phyloP scores from a whole-genome alignment of 2,888 invertebrate species.

The Trissolcus japonicus region DNA sequence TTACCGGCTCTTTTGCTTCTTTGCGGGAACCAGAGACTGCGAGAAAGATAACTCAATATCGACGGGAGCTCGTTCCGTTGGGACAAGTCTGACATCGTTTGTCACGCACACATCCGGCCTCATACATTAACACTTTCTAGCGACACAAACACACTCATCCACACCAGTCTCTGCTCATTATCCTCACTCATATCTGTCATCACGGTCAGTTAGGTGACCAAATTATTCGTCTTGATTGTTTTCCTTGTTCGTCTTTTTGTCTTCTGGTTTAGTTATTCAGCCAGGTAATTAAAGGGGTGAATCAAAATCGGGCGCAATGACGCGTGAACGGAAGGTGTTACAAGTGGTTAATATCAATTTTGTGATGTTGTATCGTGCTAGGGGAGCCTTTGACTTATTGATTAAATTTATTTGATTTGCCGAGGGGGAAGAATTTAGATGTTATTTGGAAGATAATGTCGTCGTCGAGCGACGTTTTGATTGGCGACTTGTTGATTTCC shows the following conservation, averaged over 20 bases:
- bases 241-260: constrained; percentile 21
- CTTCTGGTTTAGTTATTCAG: constrained; percentile 19
- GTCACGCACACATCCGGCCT: constrained; percentile 36
- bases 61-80: constrained; percentile 61
- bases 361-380: background rate
- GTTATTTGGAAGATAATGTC: constrained; percentile 16
- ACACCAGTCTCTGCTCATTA: constrained; percentile 17
- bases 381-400: constrained; percentile 24
- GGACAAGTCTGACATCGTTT: constrained; percentile 57
- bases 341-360: constrained; percentile 33
- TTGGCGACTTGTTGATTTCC: constrained; percentile 17
- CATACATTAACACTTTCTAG: constrained; percentile 1
- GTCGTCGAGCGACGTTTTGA: constrained; percentile 10
- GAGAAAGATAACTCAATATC: constrained; percentile 72
- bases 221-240: constrained; percentile 20
- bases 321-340: constrained; percentile 24
- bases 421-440: constrained; percentile 3
- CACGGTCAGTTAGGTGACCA: constrained; percentile 35
- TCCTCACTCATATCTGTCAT: constrained; percentile 26
- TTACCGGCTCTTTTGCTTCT: constrained; percentile 36
- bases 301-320: constrained; percentile 8
- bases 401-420: constrained; percentile 32
- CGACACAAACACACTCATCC: constrained; percentile 7
- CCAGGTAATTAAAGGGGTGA: constrained; percentile 17
- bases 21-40: constrained; percentile 61